A percentile compares a stretch with the other conserved stretches of the same genome.
phyloP scores from a whole-genome alignment of 2,113 vertebrate genomes.

The Diphyllodes magnificus region DNA sequence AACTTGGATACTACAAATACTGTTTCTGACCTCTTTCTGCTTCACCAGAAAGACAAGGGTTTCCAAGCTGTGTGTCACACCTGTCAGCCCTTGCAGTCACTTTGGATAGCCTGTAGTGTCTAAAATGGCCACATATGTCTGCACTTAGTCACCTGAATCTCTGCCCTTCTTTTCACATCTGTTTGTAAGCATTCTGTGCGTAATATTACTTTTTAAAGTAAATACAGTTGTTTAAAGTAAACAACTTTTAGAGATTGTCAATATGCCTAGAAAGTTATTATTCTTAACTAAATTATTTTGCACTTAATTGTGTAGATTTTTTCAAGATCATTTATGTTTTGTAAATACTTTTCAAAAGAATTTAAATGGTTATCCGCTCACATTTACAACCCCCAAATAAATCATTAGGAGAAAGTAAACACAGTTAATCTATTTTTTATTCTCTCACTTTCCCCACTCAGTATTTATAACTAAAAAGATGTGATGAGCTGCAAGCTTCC shows the following conservation, averaged over 20 bases:
- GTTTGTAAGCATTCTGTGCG: not conserved
- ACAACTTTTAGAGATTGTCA: not conserved
- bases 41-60: not conserved
- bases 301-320: not conserved
- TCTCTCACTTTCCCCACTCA: not conserved
- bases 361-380: not conserved
- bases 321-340: not conserved
- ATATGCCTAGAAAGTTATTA: not conserved
- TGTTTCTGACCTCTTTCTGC: not conserved
- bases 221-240: not conserved
- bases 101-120: not conserved
- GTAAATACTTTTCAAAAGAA: not conserved
- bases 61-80: not conserved
- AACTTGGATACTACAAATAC: not conserved
- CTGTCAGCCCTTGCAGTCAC: not conserved
- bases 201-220: not conserved
- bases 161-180: not conserved
- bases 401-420: not conserved
- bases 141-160: not conserved
- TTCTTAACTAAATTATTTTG: not conserved
- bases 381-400: not conserved
- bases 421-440: not conserved
- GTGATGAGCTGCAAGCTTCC: not conserved
- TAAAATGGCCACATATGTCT: not conserved
- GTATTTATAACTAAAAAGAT: not conserved